A percentile compares a stretch with the other conserved stretches of the same genome.
Evolutionary conservation across 2,113 vertebrate genomes (phyloP).

Genomic region (Mirza zaza): DNA sequence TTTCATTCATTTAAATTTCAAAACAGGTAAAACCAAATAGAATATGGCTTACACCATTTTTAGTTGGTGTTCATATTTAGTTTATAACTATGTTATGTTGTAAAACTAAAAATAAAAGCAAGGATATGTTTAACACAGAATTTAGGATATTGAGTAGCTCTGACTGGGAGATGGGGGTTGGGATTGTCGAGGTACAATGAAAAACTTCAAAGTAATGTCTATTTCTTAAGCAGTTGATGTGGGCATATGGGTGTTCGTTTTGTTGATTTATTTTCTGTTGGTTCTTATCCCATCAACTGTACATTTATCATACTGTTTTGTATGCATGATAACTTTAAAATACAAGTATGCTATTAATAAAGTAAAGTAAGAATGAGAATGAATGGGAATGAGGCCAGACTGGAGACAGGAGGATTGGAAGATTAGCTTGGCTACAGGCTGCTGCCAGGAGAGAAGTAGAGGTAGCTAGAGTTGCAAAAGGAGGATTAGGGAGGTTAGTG

Average conservation of each 20-base stretch:
- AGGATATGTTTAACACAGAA: background rate
- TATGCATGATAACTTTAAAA: background rate
- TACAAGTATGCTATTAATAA: background rate
- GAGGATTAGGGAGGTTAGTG: background rate
- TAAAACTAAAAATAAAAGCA: constrained; percentile 1
- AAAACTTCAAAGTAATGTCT: background rate
- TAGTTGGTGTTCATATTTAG: background rate
- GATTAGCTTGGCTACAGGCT: background rate
- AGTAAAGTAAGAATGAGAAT: background rate
- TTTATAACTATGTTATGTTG: background rate
- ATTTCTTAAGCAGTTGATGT: background rate
- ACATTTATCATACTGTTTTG: background rate
- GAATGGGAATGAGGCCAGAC: background rate
- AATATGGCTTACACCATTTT: constrained; percentile 23
- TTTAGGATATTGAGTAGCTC: background rate
- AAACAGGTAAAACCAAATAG: background rate
- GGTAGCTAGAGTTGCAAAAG: background rate
- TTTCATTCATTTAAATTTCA: background rate
- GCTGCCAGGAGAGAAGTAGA: background rate
- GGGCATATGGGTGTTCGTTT: background rate
- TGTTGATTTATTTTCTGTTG: background rate
- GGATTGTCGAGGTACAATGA: background rate
- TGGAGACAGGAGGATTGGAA: background rate
- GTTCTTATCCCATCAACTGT: background rate
- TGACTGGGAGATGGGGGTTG: background rate